Evolutionary conservation across 2,113 vertebrate species (phyloP), one percentile per base, ranked within the genome.

Genomic region (Pipa parva): DNA sequence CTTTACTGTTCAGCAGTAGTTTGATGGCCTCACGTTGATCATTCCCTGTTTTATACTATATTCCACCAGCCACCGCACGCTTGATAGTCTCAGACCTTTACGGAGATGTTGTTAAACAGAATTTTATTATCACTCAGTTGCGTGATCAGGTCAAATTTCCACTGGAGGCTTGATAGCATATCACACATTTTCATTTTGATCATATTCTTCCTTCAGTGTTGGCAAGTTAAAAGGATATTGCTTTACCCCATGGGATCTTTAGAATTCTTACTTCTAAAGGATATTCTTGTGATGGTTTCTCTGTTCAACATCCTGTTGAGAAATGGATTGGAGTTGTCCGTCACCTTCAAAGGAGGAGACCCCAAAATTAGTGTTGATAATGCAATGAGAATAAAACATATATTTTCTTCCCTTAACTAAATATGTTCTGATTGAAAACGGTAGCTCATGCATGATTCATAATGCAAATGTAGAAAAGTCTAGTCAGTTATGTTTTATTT

Each of bases 301-400:
- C 82, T 76, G 73, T 82, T 84, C 42, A 85, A 78, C 68, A 85
- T 79, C 33, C 81, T 79, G 66, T 79, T 85, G 68, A 85, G 81
- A 79, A 85, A 70, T 33, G 74, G 62, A 65, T 70, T 74, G 33
- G 69, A 72, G n/a, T 51, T 72, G 28, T 64, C 48, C 37, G 66
- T 55, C 33, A 65, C 17, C 51, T 62, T 63, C 59, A 71, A 57
- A 63, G 28, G 21, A 63, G 54, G 22, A 71, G 37, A 63, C 26
- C 59, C 46, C 22, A 63, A 60, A 71, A 63, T 57, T 62, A 71
- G 68, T 48, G 6, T 57, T 46, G 15, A 26, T 49, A 57, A 71
- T 56, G 60, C 39, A 71, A 24, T 63, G 39, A 56, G 68, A 71
- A 63, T 57, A 58, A 71, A 63, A 71, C 37, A 71, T 62, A 63